phyloP scores from a whole-genome alignment of 2,113 vertebrate species.

The Takifugu bimaculatus region DNA sequence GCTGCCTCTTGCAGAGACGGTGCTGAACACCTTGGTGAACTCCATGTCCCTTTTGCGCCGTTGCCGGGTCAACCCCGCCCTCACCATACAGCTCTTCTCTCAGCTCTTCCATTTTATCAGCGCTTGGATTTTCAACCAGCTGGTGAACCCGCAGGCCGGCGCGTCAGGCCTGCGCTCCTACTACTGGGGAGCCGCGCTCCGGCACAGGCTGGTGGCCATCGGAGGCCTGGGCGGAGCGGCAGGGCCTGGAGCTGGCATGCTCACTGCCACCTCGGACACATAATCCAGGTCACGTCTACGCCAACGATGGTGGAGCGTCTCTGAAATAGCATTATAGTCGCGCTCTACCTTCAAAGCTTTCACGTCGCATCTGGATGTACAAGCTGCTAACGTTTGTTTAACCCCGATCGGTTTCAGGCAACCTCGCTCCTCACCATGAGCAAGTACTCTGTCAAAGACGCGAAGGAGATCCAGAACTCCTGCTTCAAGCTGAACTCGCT shows the following conservation, averaged over 20 bases:
- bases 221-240: conserved; percentile 94
- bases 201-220: conserved; percentile 82
- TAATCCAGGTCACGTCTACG: conserved; percentile 79
- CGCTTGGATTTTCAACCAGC: conserved; percentile 89
- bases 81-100: conserved; percentile 95
- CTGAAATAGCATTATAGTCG: too few relatives aligned
- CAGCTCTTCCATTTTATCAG: conserved; percentile 94
- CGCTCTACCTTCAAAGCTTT: too few relatives aligned
- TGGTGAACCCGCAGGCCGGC: conserved; percentile 77
- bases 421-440: conserved; percentile 90
- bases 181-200: conserved; percentile 89
- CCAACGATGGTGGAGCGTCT: too few relatives aligned
- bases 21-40: conserved; percentile 86
- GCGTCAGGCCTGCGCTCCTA: conserved; percentile 81
- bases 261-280: conserved; percentile 89
- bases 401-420: conserved; percentile 73
- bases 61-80: conserved; percentile 85
- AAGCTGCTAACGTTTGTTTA: not conserved
- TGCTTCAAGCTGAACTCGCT: conserved; percentile 92
- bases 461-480: conserved; percentile 80
- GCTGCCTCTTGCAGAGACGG: conserved; percentile 73
- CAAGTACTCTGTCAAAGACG: conserved; percentile 80
- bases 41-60: conserved; percentile 87
- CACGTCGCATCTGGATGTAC: too few relatives aligned
- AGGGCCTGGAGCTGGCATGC: conserved; percentile 92